These are phyloP conservation scores for Epinotia nisella DNA, from an alignment of 2,888 invertebrate species.

Conservation along the genomic window DNA sequence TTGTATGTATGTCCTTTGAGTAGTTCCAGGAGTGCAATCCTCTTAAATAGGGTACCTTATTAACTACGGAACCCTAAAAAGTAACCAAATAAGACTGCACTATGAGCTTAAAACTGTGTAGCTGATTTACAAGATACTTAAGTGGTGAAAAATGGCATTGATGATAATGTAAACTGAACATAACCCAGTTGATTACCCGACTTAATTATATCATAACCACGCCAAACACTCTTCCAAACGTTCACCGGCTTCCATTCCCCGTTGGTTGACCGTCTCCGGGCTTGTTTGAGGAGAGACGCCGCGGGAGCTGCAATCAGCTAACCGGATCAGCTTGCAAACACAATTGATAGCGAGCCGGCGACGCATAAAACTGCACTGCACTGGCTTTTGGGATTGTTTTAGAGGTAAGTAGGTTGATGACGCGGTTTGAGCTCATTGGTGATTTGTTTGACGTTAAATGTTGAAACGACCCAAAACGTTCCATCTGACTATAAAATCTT, in stretches of 20 bases:
- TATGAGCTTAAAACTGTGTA: too few relatives aligned
- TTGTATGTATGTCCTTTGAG: conserved; percentile 4
- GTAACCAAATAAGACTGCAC: too few relatives aligned
- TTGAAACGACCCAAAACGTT: too few relatives aligned
- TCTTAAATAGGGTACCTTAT: too few relatives aligned
- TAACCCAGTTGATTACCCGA: background rate
- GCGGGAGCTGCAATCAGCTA: conserved; percentile 76
- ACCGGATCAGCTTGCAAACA: conserved; percentile 79
- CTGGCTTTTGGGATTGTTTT: conserved; percentile 26
- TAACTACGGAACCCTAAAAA: too few relatives aligned
- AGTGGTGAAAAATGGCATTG: background rate
- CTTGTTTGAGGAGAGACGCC: conserved; percentile 73
- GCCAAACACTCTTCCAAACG: background rate
- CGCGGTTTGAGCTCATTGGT: background rate
- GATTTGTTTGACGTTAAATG: background rate
- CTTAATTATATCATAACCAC: conserved; percentile 5
- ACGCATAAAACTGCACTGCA: conserved; percentile 51
- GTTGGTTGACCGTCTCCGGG: conserved; percentile 19
- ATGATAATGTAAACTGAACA: background rate
- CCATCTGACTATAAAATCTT: too few relatives aligned
- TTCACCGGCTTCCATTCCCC: background rate
- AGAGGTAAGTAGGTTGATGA: conserved; percentile 39
- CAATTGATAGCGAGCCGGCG: conserved; percentile 69
- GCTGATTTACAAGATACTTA: too few relatives aligned
- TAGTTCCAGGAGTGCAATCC: background rate